Percentiles rank a stretch among this genome's conserved stretches.
Conservation (phyloP, 2,113 vertebrate genomes). For the Paramormyrops kingsleyae region DNA sequence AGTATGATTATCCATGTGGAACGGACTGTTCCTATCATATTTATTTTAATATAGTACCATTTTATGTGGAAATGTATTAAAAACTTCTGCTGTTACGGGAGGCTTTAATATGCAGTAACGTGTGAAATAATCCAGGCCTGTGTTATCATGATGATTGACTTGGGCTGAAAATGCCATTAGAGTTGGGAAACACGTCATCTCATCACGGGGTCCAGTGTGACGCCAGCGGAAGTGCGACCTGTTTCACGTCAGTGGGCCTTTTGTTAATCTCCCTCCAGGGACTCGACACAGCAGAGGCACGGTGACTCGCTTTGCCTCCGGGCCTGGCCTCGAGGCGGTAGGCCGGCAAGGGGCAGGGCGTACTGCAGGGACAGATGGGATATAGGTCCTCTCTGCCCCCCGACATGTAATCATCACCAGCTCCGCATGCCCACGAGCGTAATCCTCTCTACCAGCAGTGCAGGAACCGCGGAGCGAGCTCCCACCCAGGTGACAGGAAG, state of each 20-base stretch:
- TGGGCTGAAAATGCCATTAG: neutral
- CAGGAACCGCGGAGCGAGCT: neutral
- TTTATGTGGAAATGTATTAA: neutral
- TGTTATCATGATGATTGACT: neutral
- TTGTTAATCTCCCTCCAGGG: neutral
- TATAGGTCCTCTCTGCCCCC: neutral
- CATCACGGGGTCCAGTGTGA: neutral
- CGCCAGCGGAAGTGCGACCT: neutral
- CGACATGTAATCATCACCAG: conserved; percentile 2
- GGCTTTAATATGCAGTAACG: neutral
- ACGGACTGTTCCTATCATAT: neutral
- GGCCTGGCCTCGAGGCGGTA: neutral
- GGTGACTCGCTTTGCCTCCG: neutral
- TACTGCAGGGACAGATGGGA: conserved; percentile 13
- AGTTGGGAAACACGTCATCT: neutral
- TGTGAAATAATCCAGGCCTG: neutral
- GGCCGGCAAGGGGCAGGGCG: neutral
- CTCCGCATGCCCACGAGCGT: neutral
- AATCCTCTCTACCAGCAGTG: conserved; percentile 1
- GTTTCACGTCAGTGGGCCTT: neutral
- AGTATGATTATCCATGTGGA: neutral
- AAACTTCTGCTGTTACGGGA: neutral
- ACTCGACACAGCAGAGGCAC: neutral
- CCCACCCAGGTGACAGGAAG: neutral
- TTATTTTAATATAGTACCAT: neutral